Evolutionary conservation across 1,140 invertebrate genomes (phyloP), one percentile per base, ranked within the genome.

Genomic region (Zaprionus kolodkinae): DNA sequence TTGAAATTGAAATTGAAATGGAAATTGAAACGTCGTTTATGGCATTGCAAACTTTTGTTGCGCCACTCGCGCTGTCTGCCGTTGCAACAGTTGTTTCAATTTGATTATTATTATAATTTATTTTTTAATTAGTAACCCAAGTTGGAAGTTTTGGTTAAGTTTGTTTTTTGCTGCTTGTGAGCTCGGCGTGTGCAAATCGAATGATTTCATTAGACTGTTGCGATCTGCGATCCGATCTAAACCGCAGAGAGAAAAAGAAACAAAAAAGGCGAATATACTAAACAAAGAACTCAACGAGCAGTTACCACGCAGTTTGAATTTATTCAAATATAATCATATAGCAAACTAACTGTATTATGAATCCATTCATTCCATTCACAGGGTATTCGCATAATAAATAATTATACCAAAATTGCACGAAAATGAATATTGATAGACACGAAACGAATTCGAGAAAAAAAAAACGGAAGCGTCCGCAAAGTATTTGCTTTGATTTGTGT

Each of bases 381-480:
- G 45, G 17, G 45, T 50, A 50, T 50, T 6, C 27, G 10, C 27
- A 30, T 30, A 30, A 30, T 30, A 5, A 30, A 30, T 30, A 30
- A 30, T 5, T 30, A 30, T 5, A 30, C 3, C 27, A 30, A 30
- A 30, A 57, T 12, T 43, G 36, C 25, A 59, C 2, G 52, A 38
- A 50, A 68, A 71, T 74, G 54, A 68, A 74, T 74, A 79, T 73
- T 56, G 56, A 73, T 33, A 71, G 50, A 70, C 12, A 56, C 38
- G 27, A 35, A 9, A 10, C 10, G 40, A 15, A 45, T 57, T 63
- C 74, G 80, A 87, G 84, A 30, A 89, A 85, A 85, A 85, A 87
- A 87, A 89, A 30, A 89, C 84, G 84, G 84, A 87, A 87, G 84
- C 77, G 61, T 35, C 35, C 66, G 17, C 12, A 11, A 81, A 81